A percentile compares a stretch with the other conserved stretches of the same genome.
These are phyloP conservation scores for Lasioglossum marginatum DNA, from an alignment of 2,888 invertebrate species.

Conservation along the genomic window DNA sequence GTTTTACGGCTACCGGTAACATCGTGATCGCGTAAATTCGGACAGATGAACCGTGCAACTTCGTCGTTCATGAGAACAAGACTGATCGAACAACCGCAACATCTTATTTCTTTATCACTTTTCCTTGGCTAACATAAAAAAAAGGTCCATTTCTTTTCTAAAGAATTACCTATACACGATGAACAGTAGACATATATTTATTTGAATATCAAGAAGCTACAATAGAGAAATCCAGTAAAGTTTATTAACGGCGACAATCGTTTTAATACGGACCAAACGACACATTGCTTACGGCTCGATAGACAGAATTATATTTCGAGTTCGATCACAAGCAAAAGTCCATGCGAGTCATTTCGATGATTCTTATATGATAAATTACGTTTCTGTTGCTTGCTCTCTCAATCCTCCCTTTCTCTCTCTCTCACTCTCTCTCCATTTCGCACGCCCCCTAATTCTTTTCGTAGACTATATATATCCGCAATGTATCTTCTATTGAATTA, in stretches of 20 bases:
- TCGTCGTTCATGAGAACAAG: background rate
- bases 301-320: constrained; percentile 27
- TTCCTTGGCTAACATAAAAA: background rate
- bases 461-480: background rate
- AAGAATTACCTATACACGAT: constrained; percentile 54
- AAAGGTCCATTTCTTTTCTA: constrained; percentile 45
- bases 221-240: constrained; percentile 67
- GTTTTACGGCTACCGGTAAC: background rate
- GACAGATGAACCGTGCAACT: background rate
- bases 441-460: background rate
- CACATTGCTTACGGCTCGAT: constrained; percentile 3
- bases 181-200: constrained; percentile 74
- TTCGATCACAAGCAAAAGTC: constrained; percentile 15
- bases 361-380: background rate
- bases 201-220: constrained; percentile 79
- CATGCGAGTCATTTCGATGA: background rate
- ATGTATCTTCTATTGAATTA: constrained; percentile 2
- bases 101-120: background rate
- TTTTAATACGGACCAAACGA: constrained; percentile 25
- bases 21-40: background rate
- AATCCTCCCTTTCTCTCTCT: background rate
- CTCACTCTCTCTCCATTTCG: background rate
- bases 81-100: constrained; percentile 10
- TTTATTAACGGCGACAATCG: constrained; percentile 28
- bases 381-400: background rate